phyloP scores from a whole-genome alignment of 2,113 vertebrate genomes.

The Felis catus region F.catus_Fca126_mat1.0 CM031417.1:110394001-110394500 shows the following conservation, averaged over 20 bases:
- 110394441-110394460: slow-evolving; percentile 93
- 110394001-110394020: too few relatives aligned
- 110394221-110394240: not conserved
- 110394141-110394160: not conserved
- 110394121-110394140: not conserved
- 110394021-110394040: too few relatives aligned
- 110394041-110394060: too few relatives aligned
- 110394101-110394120: not conserved
- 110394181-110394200: not conserved
- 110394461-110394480: slow-evolving; percentile 99
- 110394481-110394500: slow-evolving; percentile 99
- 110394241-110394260: not conserved
- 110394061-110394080: not conserved
- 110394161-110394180: not conserved
- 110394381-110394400: not conserved
- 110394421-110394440: slow-evolving; percentile 37
- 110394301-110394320: not conserved
- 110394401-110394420: slow-evolving; percentile 16
- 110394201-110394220: not conserved
- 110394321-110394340: not conserved
- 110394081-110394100: not conserved
- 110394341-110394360: not conserved
- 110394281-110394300: not conserved
- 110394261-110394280: not conserved
- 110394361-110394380: not conserved